Base-by-base conservation (phyloP, 2,888 invertebrate genomes). In the Acanthococcus lagerstroemiae region DNA sequence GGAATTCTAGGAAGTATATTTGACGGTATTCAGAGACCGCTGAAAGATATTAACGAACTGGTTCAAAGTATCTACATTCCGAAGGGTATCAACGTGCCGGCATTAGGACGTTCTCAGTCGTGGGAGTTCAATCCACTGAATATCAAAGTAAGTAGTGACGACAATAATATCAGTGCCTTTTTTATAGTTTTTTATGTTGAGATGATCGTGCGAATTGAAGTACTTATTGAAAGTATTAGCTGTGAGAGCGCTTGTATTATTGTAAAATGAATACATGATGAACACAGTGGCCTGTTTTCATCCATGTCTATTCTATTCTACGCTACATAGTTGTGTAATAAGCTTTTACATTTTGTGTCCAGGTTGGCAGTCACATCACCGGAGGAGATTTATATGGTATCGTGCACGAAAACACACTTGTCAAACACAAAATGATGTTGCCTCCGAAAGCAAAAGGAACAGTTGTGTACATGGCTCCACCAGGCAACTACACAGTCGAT, bases 31-130 rank as follows among this genome's bases (percentile, higher is more conserved):
- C 99, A 99, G 80, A 89, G 99, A 75, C 99, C 99, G 0, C 78
- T 99, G 74, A 94, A 91, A 78, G 96, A 95, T 79, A 99, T 99
- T 77, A 83, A 88, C 75, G 93, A 94, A 75, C 78, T 95, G 70
- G 94, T 95, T 1, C 83, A 86, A 75, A 95, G 94, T 75, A 99
- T 99, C 79, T 99, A 99, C 83, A 99, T 99, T 79, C 99, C 99
- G 52, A 97, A 96, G 81, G 99, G 97, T 78, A 86, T 99, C 57
- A 97, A 96, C 78, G 86, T 90, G 67, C 95, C 95, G n/a, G 83
- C 89, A 58, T 79, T 99, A 68, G 89, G 90, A 6, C 83, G 92
- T 61, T 84, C 85, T 1, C 76, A 79, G 66, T 78, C 82, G 69
- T 99, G 99, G 99, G 96, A 99, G 72, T 99, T 95, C 78, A 85